phyloP scores from a whole-genome alignment of 2,113 vertebrate genomes.

The Lycaon pictus region DNA sequence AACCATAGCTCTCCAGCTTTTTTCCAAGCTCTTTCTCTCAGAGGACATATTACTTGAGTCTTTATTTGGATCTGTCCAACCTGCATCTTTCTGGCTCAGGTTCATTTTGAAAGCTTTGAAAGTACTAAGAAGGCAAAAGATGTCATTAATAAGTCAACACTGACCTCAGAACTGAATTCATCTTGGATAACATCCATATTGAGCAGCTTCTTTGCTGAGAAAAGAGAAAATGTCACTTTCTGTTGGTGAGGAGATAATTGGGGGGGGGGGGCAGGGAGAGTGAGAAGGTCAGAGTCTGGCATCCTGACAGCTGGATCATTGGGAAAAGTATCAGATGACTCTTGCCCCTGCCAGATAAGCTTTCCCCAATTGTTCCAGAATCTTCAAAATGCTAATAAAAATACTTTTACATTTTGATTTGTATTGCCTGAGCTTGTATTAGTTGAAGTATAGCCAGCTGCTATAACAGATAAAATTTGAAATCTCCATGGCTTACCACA shows the following conservation, averaged over 20 bases:
- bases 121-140: slow-evolving; percentile 39
- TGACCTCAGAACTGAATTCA: slow-evolving; percentile 53
- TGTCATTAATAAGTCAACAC: slow-evolving; percentile 32
- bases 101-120: neutral
- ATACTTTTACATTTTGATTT: slow-evolving; percentile 62
- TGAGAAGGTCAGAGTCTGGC: neutral
- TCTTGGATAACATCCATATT: neutral
- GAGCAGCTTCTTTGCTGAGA: neutral
- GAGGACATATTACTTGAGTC: neutral
- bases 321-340: slow-evolving; percentile 1
- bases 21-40: slow-evolving; percentile 1
- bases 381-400: slow-evolving; percentile 65
- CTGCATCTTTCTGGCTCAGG: slow-evolving; percentile 18
- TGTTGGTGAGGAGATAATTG: neutral
- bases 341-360: slow-evolving; percentile 29
- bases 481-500: slow-evolving; percentile 6
- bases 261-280: neutral
- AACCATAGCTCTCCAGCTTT: neutral
- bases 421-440: slow-evolving; percentile 39
- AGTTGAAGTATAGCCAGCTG: slow-evolving; percentile 51
- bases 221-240: slow-evolving; percentile 57
- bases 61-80: neutral
- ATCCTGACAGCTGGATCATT: slow-evolving; percentile 50
- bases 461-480: slow-evolving; percentile 38
- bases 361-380: slow-evolving; percentile 63